Evolutionary conservation across 1,140 invertebrate species (phyloP).

Genomic region (Nebria ingens): DNA sequence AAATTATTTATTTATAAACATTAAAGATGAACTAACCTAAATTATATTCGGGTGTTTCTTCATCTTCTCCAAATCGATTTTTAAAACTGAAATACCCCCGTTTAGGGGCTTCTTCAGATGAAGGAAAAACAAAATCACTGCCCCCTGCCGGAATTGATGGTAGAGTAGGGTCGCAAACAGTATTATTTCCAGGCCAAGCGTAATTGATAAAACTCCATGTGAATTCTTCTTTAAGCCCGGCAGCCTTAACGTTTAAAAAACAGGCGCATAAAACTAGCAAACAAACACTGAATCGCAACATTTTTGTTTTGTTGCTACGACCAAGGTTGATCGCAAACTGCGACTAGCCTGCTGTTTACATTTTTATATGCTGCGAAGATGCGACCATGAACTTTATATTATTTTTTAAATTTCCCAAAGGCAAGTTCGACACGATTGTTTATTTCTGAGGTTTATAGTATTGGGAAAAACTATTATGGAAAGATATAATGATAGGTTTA

Average conservation of each 20-base stretch:
- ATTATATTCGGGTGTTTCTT: background rate
- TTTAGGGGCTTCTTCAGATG: background rate
- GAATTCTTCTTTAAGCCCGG: slow-evolving; percentile 25
- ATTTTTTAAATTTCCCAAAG: too few relatives aligned
- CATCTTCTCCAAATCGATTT: background rate
- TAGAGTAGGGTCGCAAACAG: background rate
- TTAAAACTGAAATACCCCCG: background rate
- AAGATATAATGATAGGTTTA: too few relatives aligned
- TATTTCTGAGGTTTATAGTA: too few relatives aligned
- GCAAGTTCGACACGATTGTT: too few relatives aligned
- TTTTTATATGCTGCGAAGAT: too few relatives aligned
- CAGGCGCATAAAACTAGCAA: background rate
- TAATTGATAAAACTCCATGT: slow-evolving; percentile 29
- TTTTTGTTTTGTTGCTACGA: background rate
- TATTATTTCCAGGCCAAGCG: slow-evolving; percentile 18
- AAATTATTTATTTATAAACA: background rate
- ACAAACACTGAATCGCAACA: background rate
- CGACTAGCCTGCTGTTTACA: too few relatives aligned
- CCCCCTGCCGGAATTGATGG: background rate
- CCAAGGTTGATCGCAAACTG: too few relatives aligned
- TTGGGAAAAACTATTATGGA: too few relatives aligned
- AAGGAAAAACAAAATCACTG: background rate
- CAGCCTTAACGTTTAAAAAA: background rate
- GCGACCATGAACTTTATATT: too few relatives aligned
- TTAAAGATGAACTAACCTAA: background rate